Base-by-base conservation (phyloP, 2,888 invertebrate species). In the Leucozona laternaria region DNA sequence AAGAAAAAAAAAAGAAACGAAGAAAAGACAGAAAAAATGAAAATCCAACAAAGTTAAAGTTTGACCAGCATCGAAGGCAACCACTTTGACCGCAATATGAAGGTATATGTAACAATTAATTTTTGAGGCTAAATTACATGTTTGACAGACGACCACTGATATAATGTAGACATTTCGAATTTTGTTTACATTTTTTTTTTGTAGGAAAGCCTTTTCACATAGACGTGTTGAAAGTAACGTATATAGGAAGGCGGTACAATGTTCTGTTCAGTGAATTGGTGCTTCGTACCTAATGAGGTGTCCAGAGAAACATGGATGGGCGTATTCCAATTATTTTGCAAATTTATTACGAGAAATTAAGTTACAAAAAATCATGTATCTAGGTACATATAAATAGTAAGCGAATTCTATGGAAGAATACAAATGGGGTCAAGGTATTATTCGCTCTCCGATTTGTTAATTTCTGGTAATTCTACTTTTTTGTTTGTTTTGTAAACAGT, bases 71-170 rank as follows among this genome's bases (percentile, higher is more conserved):
- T 70, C 73, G 71, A 82, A 72, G 71, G 70, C 40, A 71, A 79
- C 15, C 48, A 53, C 37, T 75, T 64, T 81, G 73, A 86, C 85
- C 68, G 73, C 62, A 45, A 57, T 84, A 72, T 8, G 53, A 25
- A 15, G 2, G 8, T 8, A 31, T 28, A 28, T 28, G 28, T 28
- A 31, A 31, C 8, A 5, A 57, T 64, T 57, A 6, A 7, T 45
- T 75, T 80, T 84, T 64, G 37, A 58, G 62, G 68, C 28, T 70
- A 43, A 77, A 73, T 72, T 53, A 43, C n/a, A 22, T n/a, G 37
- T 53, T 68, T 70, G 85, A 73, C 45, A 77, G 28, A 68, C 58
- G 2, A 37, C n/a, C n/a, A n/a, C 3, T 37, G 60, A 68, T 79
- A 55, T 53, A 22, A 2, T 7, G 2, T 2, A 8, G 2, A 48